Evolutionary conservation across 2,113 vertebrate species (phyloP).

Genomic region (Vanacampus margaritifer): DNA sequence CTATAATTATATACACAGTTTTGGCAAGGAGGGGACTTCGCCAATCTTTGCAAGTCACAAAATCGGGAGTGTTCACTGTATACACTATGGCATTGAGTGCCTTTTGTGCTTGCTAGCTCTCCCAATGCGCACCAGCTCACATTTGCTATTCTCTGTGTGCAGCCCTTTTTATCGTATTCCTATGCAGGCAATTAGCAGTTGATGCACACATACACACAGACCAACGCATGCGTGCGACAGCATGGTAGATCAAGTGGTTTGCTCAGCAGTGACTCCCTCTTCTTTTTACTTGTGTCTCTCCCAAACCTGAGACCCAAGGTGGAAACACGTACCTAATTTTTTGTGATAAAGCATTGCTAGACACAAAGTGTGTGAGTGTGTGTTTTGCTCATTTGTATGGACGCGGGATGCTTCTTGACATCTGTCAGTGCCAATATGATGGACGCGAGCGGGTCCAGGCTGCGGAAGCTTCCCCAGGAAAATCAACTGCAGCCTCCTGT

Average conservation of each 20-base stretch:
- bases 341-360: slow-evolving; percentile 17
- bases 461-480: slow-evolving; percentile 7
- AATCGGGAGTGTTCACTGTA: not conserved
- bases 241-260: slow-evolving; percentile 51
- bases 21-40: no score
- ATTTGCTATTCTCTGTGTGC: slow-evolving; percentile 63
- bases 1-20: no score
- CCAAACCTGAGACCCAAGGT: slow-evolving; percentile 37
- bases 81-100: not conserved
- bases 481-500: not conserved
- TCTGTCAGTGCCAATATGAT: slow-evolving; percentile 5
- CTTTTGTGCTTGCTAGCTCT: not conserved
- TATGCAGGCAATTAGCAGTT: slow-evolving; percentile 56
- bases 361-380: slow-evolving; percentile 14
- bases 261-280: slow-evolving; percentile 25
- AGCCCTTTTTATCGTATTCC: slow-evolving; percentile 61
- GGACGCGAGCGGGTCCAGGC: not conserved
- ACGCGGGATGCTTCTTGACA: slow-evolving; percentile 2
- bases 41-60: not conserved
- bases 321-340: slow-evolving; percentile 23
- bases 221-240: slow-evolving; percentile 51
- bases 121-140: slow-evolving; percentile 46
- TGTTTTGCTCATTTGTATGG: slow-evolving; percentile 14
- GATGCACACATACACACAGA: slow-evolving; percentile 58
- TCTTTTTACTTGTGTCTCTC: slow-evolving; percentile 16